These are phyloP conservation scores for Clinocottus analis DNA, from an alignment of 2,113 vertebrate genomes.

Conservation along the genomic window DNA sequence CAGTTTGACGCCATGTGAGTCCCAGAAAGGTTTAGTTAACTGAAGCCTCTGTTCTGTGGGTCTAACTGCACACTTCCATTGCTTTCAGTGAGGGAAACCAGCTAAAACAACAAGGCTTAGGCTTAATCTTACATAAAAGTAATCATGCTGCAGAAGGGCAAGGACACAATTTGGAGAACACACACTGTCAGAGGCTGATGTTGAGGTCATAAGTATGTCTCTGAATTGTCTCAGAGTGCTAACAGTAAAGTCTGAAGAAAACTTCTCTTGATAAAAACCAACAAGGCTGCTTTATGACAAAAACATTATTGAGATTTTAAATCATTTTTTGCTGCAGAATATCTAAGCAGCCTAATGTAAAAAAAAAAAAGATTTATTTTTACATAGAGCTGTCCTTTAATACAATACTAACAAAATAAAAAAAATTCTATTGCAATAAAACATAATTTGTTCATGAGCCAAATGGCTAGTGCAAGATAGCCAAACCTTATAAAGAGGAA, in stretches of 20 bases:
- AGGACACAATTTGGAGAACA: slow-evolving; percentile 20
- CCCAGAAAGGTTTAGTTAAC: not conserved
- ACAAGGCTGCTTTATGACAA: slow-evolving; percentile 26
- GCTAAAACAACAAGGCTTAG: not conserved
- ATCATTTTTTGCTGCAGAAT: not conserved
- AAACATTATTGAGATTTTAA: not conserved
- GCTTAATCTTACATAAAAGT: not conserved
- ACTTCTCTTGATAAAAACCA: not conserved
- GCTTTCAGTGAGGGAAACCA: not conserved
- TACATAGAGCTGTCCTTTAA: slow-evolving; percentile 19
- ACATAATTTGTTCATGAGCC: slow-evolving; percentile 4
- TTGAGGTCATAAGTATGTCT: slow-evolving; percentile 13
- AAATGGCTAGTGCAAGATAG: slow-evolving; percentile 4
- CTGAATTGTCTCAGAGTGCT: slow-evolving; percentile 17
- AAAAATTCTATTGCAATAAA: slow-evolving; percentile 33
- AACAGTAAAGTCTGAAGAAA: slow-evolving; percentile 14
- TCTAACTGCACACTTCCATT: not conserved
- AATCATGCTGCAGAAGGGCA: not conserved
- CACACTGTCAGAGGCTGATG: not conserved
- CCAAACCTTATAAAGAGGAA: slow-evolving; percentile 32
- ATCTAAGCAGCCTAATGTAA: not conserved
- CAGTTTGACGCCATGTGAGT: not conserved
- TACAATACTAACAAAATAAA: slow-evolving; percentile 26
- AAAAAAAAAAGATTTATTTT: not conserved
- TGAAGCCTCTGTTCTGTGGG: not conserved